A percentile compares a stretch with the other conserved stretches of the same genome.
Evolutionary conservation across 2,113 vertebrate species (phyloP).

Genomic region (Argyrosomus japonicus): DNA sequence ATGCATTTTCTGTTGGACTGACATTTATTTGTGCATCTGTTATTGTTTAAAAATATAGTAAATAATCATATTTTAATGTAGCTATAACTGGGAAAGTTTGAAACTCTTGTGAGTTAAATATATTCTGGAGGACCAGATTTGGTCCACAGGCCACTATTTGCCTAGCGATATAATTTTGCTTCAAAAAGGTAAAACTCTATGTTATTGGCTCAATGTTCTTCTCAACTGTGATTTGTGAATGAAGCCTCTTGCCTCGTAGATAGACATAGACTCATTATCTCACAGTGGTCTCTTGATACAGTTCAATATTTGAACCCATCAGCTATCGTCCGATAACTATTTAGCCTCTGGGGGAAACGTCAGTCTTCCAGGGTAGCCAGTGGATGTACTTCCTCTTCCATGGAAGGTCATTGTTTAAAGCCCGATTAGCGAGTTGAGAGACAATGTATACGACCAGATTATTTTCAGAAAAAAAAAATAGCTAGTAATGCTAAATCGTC

Average conservation of each 20-base stretch:
- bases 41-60: neutral
- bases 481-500: too few relatives aligned
- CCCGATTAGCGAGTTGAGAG: too few relatives aligned
- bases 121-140: neutral
- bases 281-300: neutral
- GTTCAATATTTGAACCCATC: neutral
- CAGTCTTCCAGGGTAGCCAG: too few relatives aligned
- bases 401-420: too few relatives aligned
- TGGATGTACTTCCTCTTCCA: too few relatives aligned
- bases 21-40: neutral
- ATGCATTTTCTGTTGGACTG: neutral
- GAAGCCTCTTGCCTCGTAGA: neutral
- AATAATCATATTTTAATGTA: neutral
- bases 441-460: too few relatives aligned
- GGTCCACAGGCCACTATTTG: neutral
- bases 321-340: too few relatives aligned
- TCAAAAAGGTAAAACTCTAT: too few relatives aligned
- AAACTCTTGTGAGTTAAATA: neutral
- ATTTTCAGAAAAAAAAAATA: too few relatives aligned
- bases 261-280: neutral
- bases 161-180: neutral
- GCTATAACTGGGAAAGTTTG: neutral
- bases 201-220: neutral
- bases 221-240: neutral
- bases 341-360: too few relatives aligned